Evolutionary conservation across 1,140 invertebrate genomes (phyloP), one percentile per base, ranked within the genome.

Genomic region (Calephelis virginiensis): DNA sequence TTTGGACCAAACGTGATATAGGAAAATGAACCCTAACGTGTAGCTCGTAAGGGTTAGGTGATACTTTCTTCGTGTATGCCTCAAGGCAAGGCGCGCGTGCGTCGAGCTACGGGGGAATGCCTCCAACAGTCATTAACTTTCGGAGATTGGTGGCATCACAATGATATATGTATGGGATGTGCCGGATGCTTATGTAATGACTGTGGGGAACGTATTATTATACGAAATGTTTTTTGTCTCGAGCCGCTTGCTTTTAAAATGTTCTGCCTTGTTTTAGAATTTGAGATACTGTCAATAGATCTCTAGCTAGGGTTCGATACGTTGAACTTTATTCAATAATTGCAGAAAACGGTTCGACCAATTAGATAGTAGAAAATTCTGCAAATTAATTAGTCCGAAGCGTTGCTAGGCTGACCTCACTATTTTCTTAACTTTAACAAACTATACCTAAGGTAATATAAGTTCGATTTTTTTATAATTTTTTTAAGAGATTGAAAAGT

Each of bases 111-210:
- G 67, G 78, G 79, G 75, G 78, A 83, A 84, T 86, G 82, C 83
- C 85, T 86, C 80, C 77, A 74, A 78, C 76, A 81, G 75, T 89
- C 85, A 86, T 89, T 89, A 89, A 85, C 67, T 89, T 89, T 85
- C 69, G 81, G 77, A 80, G 77, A 80, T 81, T 78, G 78, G 75
- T 81, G 77, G 78, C 81, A 78, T 76, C 80, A 77, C 77, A 75
- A 85, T 87, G 83, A 87, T 87, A 83, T 84, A 87, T 83, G 84
- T 70, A 73, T 71, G 80, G 76, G 82, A 80, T 79, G 78, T 82
- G 80, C 80, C 78, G 78, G 78, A 84, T 83, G 81, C 79, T 78
- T 81, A 76, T 77, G 70, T 89, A 86, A 89, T 89, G 77, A 83
- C 79, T 70, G 68, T 61, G 71, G 68, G 60, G 60, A 60, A 70